These are phyloP conservation scores for Rhopilema esculentum DNA, from an alignment of 30 jellyfish, hydroid and myxozoan genomes.

Conservation along the genomic window DNA sequence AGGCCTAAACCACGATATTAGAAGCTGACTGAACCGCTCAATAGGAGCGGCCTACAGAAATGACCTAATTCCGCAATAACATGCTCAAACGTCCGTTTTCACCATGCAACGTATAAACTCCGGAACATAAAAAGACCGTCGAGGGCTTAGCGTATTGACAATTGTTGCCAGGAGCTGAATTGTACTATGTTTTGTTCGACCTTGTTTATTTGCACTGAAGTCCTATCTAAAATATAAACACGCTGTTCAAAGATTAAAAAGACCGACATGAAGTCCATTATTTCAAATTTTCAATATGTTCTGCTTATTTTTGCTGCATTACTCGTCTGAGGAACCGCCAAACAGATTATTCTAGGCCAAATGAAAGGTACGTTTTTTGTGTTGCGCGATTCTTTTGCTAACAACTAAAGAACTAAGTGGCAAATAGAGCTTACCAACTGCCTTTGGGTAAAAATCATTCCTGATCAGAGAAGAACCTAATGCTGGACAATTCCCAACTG, in stretches of 20 bases:
- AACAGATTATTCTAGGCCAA: neutral
- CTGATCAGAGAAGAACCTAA: neutral
- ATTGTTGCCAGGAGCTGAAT: conserved; percentile 21
- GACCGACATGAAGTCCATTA: conserved; percentile 1
- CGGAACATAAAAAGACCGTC: conserved; percentile 14
- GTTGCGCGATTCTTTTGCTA: neutral
- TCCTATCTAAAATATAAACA: neutral
- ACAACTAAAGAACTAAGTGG: neutral
- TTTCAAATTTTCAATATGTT: neutral
- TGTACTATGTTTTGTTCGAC: neutral
- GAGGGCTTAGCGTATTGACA: conserved; percentile 11
- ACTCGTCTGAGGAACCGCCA: neutral
- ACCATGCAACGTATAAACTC: conserved; percentile 8
- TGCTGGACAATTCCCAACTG: neutral
- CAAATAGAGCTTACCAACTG: neutral
- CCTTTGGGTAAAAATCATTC: neutral
- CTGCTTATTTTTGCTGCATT: conserved; percentile 7
- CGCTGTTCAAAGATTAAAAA: neutral
- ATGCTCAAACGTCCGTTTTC: conserved; percentile 1
- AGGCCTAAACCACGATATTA: neutral
- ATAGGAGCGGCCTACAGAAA: neutral
- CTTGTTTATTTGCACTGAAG: neutral
- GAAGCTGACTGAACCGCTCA: neutral
- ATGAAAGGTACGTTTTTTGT: neutral
- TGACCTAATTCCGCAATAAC: conserved; percentile 39